Conservation (phyloP, 2,888 invertebrate species). For the Oscheius onirici region DNA sequence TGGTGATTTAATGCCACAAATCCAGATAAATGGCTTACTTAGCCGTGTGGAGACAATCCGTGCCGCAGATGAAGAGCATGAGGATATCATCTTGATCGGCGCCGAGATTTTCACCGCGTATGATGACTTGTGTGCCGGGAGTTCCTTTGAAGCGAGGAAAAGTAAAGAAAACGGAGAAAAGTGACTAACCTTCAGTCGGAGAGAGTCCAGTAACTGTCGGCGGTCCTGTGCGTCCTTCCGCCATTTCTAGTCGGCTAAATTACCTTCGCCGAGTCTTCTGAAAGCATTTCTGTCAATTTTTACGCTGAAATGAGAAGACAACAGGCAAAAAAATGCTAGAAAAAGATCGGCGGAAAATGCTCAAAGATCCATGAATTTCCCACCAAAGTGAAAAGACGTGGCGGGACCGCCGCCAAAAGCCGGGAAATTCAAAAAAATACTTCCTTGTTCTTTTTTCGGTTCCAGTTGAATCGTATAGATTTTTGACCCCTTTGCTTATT, state of each 20-base stretch:
- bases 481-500: too few relatives aligned
- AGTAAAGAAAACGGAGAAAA: background rate
- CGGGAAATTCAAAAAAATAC: too few relatives aligned
- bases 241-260: too few relatives aligned
- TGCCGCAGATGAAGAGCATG: constrained; percentile 87
- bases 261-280: background rate
- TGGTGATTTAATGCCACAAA: too few relatives aligned
- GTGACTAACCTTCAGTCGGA: constrained; percentile 95
- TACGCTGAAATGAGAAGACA: background rate
- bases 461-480: too few relatives aligned
- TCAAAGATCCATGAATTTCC: background rate
- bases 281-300: background rate
- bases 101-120: constrained; percentile 92
- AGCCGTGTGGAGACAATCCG: constrained; percentile 91
- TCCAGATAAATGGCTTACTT: constrained; percentile 43
- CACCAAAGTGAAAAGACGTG: background rate
- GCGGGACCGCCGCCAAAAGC: too few relatives aligned
- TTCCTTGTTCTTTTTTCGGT: too few relatives aligned
- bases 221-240: constrained; percentile 25
- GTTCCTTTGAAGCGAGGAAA: constrained; percentile 37
- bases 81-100: constrained; percentile 83
- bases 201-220: constrained; percentile 88
- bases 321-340: background rate
- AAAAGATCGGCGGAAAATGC: background rate
- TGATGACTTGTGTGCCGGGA: constrained; percentile 51